Evolutionary conservation across 2,888 invertebrate species (phyloP).

Genomic region (Xylocampa areola): DNA sequence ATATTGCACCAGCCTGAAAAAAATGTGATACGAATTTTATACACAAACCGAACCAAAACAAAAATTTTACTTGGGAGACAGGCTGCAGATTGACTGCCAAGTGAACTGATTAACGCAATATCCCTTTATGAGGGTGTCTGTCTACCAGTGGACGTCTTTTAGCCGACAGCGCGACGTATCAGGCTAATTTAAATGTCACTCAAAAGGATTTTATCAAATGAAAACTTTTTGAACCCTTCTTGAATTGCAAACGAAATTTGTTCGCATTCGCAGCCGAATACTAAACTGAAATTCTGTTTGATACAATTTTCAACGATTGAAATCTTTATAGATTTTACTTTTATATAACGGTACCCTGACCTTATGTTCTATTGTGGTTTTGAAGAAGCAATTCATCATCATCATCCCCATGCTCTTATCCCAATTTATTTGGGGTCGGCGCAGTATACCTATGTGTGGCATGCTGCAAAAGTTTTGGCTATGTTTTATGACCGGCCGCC

Average conservation of each 20-base stretch:
- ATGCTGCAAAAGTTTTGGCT: no score
- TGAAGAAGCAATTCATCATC: no score
- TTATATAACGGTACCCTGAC: no score
- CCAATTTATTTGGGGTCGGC: no score
- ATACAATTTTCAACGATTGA: no score
- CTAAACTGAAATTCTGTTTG: slow-evolving; percentile 4
- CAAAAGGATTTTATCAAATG: slow-evolving; percentile 32
- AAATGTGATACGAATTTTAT: background rate
- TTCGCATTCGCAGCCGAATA: slow-evolving; percentile 1
- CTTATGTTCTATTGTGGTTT: no score
- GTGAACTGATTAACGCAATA: slow-evolving; percentile 1
- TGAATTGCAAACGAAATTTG: slow-evolving; percentile 14
- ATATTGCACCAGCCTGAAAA: no score
- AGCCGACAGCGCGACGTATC: slow-evolving; percentile 21
- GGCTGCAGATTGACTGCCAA: background rate
- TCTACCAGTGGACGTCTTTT: background rate
- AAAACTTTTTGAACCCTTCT: slow-evolving; percentile 37
- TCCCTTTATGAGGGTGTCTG: background rate
- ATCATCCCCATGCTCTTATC: no score
- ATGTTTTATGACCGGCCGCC: no score
- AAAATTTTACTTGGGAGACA: background rate
- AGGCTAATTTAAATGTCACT: slow-evolving; percentile 46
- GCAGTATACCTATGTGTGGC: no score
- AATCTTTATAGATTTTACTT: no score
- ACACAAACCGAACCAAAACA: slow-evolving; percentile 3